Evolutionary conservation across 2,888 invertebrate species (phyloP).

Genomic region (Phortica magna): DNA sequence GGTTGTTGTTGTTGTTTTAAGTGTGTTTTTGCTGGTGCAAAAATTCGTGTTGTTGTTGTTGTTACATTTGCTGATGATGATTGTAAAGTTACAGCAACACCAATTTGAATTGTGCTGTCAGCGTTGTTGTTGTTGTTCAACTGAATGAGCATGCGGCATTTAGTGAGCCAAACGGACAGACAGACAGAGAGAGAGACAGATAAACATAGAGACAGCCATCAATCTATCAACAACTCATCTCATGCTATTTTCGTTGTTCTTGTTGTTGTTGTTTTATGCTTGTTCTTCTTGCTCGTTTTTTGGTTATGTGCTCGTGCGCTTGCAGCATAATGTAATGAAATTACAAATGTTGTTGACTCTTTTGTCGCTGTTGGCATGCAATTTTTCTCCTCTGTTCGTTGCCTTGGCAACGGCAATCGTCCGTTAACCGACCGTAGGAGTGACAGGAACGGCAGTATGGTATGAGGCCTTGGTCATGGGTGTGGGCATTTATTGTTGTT

Average conservation of each 20-base stretch:
- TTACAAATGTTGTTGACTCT: constrained; percentile 51
- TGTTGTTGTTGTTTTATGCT: neutral
- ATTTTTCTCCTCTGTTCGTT: constrained; percentile 13
- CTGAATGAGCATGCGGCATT: constrained; percentile 5
- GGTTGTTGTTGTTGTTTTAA: too few species aligned
- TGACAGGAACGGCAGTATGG: neutral
- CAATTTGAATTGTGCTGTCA: neutral
- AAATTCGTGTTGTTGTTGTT: neutral
- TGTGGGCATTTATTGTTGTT: constrained; percentile 59
- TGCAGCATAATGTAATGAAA: constrained; percentile 65
- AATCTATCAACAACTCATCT: constrained; percentile 43
- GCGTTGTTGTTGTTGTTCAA: constrained; percentile 4
- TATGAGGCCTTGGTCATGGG: too few species aligned
- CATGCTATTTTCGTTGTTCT: neutral
- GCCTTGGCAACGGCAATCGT: constrained; percentile 26
- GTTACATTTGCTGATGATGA: neutral
- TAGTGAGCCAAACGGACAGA: constrained; percentile 43
- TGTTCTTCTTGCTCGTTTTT: neutral
- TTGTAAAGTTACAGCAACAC: neutral
- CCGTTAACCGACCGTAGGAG: too few species aligned
- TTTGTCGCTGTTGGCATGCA: constrained; percentile 20
- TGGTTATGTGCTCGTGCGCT: neutral
- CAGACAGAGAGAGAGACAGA: constrained; percentile 3
- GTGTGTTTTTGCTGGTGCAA: neutral
- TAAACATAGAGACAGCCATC: constrained; percentile 33